These are phyloP conservation scores for Misgurnus anguillicaudatus DNA, from an alignment of 2,113 vertebrate genomes.

Conservation along the genomic window DNA sequence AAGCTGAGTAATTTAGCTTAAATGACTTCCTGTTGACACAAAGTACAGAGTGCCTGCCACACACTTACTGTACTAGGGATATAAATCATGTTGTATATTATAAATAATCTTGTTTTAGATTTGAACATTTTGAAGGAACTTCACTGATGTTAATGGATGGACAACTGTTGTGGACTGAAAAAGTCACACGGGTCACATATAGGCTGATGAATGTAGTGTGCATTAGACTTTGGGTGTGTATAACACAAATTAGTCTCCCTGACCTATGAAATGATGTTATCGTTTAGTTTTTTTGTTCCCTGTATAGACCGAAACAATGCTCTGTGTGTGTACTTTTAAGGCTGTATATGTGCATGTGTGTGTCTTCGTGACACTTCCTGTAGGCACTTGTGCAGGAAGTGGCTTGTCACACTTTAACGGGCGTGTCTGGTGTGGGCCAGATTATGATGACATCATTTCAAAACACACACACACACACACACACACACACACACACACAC, in stretches of 20 bases:
- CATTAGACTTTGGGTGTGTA: too few relatives aligned
- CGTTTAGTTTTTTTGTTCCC: neutral
- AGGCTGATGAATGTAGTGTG: too few relatives aligned
- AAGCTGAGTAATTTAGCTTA: slow-evolving; percentile 31
- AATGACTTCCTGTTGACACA: slow-evolving; percentile 42
- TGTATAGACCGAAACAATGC: slow-evolving; percentile 19
- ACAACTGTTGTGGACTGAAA: too few relatives aligned
- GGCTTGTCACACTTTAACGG: slow-evolving; percentile 45
- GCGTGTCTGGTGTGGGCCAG: slow-evolving; percentile 42
- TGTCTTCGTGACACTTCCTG: slow-evolving; percentile 50
- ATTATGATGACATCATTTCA: slow-evolving; percentile 40
- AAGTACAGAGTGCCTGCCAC: neutral
- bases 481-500: neutral
- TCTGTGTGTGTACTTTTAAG: slow-evolving; percentile 18
- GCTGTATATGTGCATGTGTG: slow-evolving; percentile 15
- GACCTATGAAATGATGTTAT: slow-evolving; percentile 7
- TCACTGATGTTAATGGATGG: too few relatives aligned
- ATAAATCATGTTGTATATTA: neutral
- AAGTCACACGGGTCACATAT: too few relatives aligned
- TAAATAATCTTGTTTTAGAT: neutral
- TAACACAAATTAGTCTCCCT: neutral
- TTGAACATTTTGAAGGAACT: slow-evolving; percentile 3
- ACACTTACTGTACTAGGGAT: neutral
- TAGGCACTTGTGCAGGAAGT: slow-evolving; percentile 54
- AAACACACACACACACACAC: neutral